phyloP scores from a whole-genome alignment of 2,113 vertebrate genomes.

The Athene noctua region DNA sequence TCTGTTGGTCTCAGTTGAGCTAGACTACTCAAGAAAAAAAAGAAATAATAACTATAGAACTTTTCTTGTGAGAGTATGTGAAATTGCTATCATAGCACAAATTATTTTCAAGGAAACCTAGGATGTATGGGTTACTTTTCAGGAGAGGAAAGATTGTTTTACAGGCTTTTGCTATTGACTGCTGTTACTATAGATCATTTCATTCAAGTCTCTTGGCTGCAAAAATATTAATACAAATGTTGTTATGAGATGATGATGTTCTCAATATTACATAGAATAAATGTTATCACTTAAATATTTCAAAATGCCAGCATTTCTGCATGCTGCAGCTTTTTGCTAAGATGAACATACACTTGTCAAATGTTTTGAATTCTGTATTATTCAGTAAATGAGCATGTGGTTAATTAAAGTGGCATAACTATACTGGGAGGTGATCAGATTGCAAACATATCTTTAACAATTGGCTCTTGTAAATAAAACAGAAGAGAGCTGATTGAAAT shows the following conservation, averaged over 20 bases:
- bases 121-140: background rate
- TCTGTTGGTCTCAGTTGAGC: background rate
- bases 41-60: background rate
- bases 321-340: conserved; percentile 15
- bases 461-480: conserved; percentile 65
- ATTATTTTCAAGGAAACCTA: background rate
- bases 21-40: background rate
- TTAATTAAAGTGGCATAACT: conserved; percentile 61
- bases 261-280: conserved; percentile 18
- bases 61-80: background rate
- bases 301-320: conserved; percentile 16
- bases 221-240: conserved; percentile 22
- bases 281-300: conserved; percentile 42
- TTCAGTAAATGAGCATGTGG: conserved; percentile 53
- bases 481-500: conserved; percentile 56
- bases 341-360: conserved; percentile 35
- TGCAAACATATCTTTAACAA: conserved; percentile 33
- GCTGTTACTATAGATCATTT: background rate
- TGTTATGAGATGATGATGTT: background rate
- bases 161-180: background rate
- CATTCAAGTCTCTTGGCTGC: conserved; percentile 14
- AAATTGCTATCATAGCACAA: background rate
- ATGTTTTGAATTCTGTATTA: conserved; percentile 45
- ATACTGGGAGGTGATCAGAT: conserved; percentile 46
- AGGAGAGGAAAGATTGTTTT: background rate